phyloP scores from a whole-genome alignment of 2,113 vertebrate species.

The Colossoma macropomum region DNA sequence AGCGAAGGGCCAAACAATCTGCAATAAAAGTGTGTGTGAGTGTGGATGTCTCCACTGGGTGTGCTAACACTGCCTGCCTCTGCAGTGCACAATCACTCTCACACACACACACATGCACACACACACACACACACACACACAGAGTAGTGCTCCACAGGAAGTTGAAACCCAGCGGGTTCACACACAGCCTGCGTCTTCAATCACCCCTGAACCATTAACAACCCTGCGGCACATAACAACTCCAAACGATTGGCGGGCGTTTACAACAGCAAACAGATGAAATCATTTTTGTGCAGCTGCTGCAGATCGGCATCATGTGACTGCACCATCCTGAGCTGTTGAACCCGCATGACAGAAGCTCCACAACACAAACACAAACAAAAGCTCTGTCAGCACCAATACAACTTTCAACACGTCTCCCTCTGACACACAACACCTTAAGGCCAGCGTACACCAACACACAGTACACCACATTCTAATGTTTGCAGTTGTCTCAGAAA shows the following conservation, averaged over 20 bases:
- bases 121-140: constrained; percentile 18
- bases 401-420: neutral
- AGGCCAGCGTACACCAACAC: too few species aligned
- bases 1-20: constrained; percentile 43
- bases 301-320: constrained; percentile 17
- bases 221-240: constrained; percentile 37
- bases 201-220: constrained; percentile 46
- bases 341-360: neutral
- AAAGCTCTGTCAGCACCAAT: too few species aligned
- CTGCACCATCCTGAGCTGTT: constrained; percentile 9
- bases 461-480: too few species aligned
- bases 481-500: too few species aligned
- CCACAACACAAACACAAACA: neutral
- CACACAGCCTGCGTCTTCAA: constrained; percentile 36
- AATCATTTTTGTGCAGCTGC: constrained; percentile 12
- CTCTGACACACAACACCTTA: neutral
- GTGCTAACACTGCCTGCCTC: constrained; percentile 19
- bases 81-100: constrained; percentile 15
- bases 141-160: constrained; percentile 7
- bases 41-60: constrained; percentile 44
- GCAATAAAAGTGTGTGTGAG: constrained; percentile 40
- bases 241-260: constrained; percentile 17
- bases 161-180: constrained; percentile 5
- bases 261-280: constrained; percentile 26
- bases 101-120: constrained; percentile 9